phyloP scores from a whole-genome alignment of 2,113 vertebrate genomes.

The Odocoileus virginianus region DNA sequence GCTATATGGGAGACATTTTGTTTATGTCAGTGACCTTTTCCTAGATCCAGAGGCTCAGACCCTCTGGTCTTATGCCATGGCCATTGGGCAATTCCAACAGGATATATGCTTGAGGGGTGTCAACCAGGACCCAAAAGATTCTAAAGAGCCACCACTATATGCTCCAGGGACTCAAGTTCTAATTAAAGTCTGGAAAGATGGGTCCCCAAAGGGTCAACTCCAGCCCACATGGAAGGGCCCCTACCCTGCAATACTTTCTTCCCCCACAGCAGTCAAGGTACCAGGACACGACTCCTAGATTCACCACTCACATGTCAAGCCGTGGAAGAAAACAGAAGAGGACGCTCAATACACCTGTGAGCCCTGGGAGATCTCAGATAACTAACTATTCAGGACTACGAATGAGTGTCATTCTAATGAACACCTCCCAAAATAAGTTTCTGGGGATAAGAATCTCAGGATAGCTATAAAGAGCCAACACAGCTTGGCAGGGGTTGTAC shows the following conservation, averaged over 20 bases:
- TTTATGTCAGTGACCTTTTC: neutral
- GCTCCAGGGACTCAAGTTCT: neutral
- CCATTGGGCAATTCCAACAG: neutral
- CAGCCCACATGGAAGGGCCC: neutral
- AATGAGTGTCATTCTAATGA: neutral
- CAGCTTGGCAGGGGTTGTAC: neutral
- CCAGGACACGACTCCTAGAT: neutral
- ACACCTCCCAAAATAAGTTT: neutral
- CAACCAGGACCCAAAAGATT: neutral
- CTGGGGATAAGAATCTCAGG: neutral
- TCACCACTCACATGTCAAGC: neutral
- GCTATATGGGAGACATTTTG: neutral
- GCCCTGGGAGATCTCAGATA: neutral
- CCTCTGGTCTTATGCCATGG: neutral
- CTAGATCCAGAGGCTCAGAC: neutral
- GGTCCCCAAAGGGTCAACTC: neutral
- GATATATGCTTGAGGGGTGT: neutral
- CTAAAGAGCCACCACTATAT: neutral
- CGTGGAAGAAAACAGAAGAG: neutral
- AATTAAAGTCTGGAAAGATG: neutral
- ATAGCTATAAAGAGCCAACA: neutral
- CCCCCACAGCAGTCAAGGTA: neutral
- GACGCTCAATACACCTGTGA: neutral
- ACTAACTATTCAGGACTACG: neutral
- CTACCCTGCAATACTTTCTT: neutral